A percentile compares a stretch with the other conserved stretches of the same genome.
phyloP scores from a whole-genome alignment of 1,140 invertebrate species.

The Trichoplusia ni region DNA sequence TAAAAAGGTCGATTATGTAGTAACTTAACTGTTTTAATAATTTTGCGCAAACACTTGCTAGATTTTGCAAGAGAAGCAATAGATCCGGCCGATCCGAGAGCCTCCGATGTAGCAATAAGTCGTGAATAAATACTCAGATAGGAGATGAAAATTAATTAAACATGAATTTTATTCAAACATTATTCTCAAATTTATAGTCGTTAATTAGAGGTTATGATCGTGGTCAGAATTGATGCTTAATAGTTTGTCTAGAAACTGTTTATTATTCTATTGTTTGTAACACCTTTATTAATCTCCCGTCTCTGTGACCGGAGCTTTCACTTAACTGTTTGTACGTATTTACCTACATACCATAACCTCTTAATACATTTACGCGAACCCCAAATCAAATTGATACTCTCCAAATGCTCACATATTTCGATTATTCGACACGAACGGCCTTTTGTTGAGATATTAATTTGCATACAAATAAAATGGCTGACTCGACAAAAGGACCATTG shows the following conservation, averaged over 20 bases:
- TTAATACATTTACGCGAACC: conserved; percentile 21
- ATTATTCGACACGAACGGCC: conserved; percentile 52
- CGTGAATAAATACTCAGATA: too few relatives aligned
- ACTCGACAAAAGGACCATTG: conserved; percentile 73
- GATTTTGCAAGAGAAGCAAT: too few relatives aligned
- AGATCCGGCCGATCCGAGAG: too few relatives aligned
- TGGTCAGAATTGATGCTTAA: too few relatives aligned
- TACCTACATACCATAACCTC: conserved; percentile 6
- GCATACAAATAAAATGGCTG: conserved; percentile 79
- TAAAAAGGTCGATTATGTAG: too few relatives aligned
- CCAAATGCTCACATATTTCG: conserved; percentile 37
- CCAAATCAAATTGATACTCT: conserved; percentile 30
- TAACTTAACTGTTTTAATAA: too few relatives aligned
- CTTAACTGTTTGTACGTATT: conserved; percentile 6
- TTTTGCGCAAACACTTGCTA: too few relatives aligned
- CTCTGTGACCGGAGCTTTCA: neutral
- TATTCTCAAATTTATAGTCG: too few relatives aligned
- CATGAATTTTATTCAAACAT: too few relatives aligned
- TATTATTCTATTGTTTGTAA: conserved; percentile 2
- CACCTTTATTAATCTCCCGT: neutral
- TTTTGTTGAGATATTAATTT: conserved; percentile 61
- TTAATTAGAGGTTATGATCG: too few relatives aligned
- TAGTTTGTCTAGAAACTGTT: neutral
- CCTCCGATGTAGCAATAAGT: too few relatives aligned
- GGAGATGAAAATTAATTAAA: too few relatives aligned